These are phyloP conservation scores for Bradypodion pumilum DNA, from an alignment of 2,797 vertebrate genomes.

Conservation along the genomic window DNA sequence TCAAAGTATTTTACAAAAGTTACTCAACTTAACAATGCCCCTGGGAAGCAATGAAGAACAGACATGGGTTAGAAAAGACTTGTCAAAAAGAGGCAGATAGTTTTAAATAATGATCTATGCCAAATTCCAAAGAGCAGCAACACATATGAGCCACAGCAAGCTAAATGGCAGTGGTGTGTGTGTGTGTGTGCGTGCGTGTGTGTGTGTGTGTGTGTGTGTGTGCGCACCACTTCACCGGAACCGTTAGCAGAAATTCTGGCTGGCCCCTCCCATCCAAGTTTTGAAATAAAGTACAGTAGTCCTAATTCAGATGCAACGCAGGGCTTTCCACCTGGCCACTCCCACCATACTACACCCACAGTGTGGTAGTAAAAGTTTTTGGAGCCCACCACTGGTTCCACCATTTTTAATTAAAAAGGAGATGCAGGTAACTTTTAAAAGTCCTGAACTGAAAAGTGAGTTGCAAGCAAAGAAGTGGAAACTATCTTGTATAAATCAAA, in stretches of 20 bases:
- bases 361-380: too few species aligned
- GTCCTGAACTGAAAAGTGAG: neutral
- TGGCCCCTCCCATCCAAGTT: too few species aligned
- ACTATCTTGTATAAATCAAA: neutral
- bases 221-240: too few species aligned
- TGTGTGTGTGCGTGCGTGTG: neutral
- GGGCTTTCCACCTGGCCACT: too few species aligned
- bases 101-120: slow-evolving; percentile 25
- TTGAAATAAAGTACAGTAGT: too few species aligned
- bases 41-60: neutral
- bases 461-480: neutral
- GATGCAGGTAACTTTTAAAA: neutral
- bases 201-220: too few species aligned
- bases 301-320: too few species aligned
- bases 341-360: too few species aligned
- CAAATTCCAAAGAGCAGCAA: slow-evolving; percentile 25
- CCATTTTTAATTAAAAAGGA: too few species aligned
- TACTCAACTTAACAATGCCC: slow-evolving; percentile 32
- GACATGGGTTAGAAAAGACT: neutral
- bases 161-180: neutral
- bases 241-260: too few species aligned
- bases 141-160: neutral
- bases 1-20: slow-evolving; percentile 16
- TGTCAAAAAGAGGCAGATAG: slow-evolving; percentile 10
- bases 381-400: too few species aligned